Conservation (phyloP, 2,113 vertebrate genomes). For the Onychostoma macrolepis region DNA sequence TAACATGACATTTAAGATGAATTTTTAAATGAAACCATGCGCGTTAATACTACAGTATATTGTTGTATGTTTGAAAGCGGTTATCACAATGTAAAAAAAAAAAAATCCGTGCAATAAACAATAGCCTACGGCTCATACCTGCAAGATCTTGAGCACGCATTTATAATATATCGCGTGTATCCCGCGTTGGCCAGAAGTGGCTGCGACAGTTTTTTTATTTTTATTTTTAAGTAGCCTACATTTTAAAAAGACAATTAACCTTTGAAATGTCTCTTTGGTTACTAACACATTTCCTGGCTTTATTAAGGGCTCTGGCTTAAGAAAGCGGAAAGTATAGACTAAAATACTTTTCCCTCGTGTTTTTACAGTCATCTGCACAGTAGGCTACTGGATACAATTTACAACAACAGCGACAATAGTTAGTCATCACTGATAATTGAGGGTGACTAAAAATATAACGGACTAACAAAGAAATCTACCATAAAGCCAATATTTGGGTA, state of each 20-base stretch:
- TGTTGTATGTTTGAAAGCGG: neutral
- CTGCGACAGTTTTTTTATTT: neutral
- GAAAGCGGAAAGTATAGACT: no score
- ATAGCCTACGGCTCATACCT: neutral
- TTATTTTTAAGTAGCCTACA: neutral
- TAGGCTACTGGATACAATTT: neutral
- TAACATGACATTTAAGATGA: neutral
- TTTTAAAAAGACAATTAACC: neutral
- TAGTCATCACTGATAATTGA: neutral
- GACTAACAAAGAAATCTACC: neutral
- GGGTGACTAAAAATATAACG: neutral
- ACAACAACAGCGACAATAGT: neutral
- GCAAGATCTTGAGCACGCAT: neutral
- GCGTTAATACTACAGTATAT: neutral
- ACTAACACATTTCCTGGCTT: neutral
- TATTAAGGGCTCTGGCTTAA: neutral
- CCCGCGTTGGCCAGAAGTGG: neutral
- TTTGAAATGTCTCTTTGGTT: neutral
- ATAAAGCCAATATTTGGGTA: neutral
- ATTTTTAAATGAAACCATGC: neutral
- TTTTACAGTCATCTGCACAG: neutral
- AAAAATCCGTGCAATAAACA: neutral
- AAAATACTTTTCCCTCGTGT: neutral
- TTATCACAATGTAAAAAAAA: neutral
- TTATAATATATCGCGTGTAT: neutral